phyloP scores from a whole-genome alignment of 2,888 invertebrate species.

The Drosophila kokeensis region DNA sequence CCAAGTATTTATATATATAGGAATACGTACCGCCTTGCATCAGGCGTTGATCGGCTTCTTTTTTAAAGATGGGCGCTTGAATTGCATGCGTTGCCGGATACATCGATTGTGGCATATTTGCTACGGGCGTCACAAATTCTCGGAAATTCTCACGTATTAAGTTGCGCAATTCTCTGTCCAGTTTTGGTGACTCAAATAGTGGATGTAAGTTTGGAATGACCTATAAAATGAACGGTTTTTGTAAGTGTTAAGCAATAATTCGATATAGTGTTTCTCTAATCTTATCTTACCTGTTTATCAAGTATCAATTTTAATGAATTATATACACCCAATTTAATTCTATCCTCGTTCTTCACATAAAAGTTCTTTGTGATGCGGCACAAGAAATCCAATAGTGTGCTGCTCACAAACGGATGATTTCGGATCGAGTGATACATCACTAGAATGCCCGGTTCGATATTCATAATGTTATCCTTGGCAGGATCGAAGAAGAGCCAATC shows the following conservation, averaged over 20 bases:
- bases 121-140: conserved; percentile 88
- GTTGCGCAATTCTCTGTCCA: conserved; percentile 88
- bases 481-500: conserved; percentile 91
- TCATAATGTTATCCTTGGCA: conserved; percentile 89
- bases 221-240: conserved; percentile 59
- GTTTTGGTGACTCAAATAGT: conserved; percentile 86
- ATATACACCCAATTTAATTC: conserved; percentile 85
- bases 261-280: background rate
- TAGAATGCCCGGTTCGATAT: conserved; percentile 89
- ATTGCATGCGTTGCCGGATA: conserved; percentile 71
- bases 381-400: conserved; percentile 89
- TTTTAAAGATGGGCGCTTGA: conserved; percentile 78
- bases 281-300: conserved; percentile 90
- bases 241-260: background rate
- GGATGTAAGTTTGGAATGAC: conserved; percentile 88
- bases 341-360: conserved; percentile 84
- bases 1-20: background rate
- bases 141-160: conserved; percentile 96
- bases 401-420: conserved; percentile 88
- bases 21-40: conserved; percentile 51
- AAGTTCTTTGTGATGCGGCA: conserved; percentile 87
- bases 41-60: conserved; percentile 79
- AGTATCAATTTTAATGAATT: conserved; percentile 85
- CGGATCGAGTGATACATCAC: conserved; percentile 90
- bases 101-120: conserved; percentile 64